Percentiles rank a stretch among this genome's conserved stretches.
Conservation (phyloP, 2,888 invertebrate species). For the Glyphotaelius pellucidus region DNA sequence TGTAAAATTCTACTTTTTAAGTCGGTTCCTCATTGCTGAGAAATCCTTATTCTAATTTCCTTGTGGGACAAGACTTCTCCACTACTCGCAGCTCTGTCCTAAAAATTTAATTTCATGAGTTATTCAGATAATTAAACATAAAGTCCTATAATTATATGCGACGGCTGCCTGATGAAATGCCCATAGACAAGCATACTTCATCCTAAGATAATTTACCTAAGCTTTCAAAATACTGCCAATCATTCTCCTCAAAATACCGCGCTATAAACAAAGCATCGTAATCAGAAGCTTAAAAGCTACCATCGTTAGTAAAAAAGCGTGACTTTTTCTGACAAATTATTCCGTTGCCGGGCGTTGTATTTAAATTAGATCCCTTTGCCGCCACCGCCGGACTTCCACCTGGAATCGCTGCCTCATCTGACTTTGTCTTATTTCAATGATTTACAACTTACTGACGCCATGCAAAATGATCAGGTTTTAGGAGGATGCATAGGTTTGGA, state of each 20-base stretch:
- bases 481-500: neutral
- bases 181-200: neutral
- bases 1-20: no score
- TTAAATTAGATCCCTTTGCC: neutral
- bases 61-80: no score
- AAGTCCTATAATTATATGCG: no score
- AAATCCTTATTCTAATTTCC: no score
- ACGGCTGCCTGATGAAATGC: neutral
- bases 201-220: neutral
- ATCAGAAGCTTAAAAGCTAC: slow-evolving; percentile 6
- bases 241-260: neutral
- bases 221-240: neutral
- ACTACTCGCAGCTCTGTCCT: no score
- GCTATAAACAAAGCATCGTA: neutral
- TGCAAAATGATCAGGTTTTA: neutral
- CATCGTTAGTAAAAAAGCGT: neutral
- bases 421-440: neutral
- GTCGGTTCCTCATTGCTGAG: no score
- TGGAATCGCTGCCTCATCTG: neutral
- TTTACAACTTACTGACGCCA: neutral
- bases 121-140: no score
- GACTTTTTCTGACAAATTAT: slow-evolving; percentile 22
- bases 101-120: no score
- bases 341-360: neutral
- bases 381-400: neutral